Conservation (phyloP, 2,888 invertebrate species). For the Pseudococcus viburni region DNA sequence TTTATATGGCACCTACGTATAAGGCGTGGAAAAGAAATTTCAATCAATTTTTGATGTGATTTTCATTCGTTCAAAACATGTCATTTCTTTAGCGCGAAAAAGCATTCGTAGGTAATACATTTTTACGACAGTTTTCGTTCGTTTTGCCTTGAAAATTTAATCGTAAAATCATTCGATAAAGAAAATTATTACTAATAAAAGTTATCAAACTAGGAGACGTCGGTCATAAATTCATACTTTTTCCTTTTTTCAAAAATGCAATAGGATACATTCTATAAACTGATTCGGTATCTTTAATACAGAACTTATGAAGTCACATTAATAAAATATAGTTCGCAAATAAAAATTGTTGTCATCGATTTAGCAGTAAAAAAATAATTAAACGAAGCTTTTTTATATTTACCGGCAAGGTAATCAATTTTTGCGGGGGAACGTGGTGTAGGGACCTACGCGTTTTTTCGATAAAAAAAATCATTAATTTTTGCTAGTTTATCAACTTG, state of each 20-base stretch:
- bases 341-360: too few relatives aligned
- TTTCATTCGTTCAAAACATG: not conserved
- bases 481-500: too few relatives aligned
- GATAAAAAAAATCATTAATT: too few relatives aligned
- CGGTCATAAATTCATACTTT: not conserved
- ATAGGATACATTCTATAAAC: not conserved
- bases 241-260: not conserved
- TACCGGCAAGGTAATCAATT: too few relatives aligned
- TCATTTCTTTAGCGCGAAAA: conserved; percentile 11
- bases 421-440: too few relatives aligned
- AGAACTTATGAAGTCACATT: too few relatives aligned
- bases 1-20: not conserved
- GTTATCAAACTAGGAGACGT: not conserved
- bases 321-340: too few relatives aligned
- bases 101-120: conserved; percentile 1
- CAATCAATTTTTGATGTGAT: conserved; percentile 21
- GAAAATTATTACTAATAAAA: conserved; percentile 22
- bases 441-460: too few relatives aligned
- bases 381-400: too few relatives aligned
- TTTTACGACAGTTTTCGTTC: not conserved
- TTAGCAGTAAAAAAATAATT: too few relatives aligned
- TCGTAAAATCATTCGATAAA: not conserved
- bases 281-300: too few relatives aligned
- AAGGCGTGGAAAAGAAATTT: conserved; percentile 3
- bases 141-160: not conserved